These are phyloP conservation scores for Nephrotoma guestfalica DNA, from an alignment of 2,888 invertebrate genomes.

Conservation along the genomic window DNA sequence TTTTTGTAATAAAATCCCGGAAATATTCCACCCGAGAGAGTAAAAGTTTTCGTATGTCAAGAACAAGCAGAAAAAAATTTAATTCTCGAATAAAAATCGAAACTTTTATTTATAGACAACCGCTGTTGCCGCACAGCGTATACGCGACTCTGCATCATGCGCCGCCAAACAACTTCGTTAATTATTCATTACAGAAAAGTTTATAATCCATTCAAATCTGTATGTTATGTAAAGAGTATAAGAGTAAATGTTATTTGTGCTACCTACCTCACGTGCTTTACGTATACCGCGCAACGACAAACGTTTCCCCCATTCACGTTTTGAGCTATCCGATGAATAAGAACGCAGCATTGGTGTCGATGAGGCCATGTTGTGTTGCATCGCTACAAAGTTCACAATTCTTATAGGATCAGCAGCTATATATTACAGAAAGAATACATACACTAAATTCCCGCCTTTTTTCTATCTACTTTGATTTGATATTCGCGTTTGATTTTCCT, in stretches of 20 bases:
- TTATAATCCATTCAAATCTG: neutral
- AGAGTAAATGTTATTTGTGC: neutral
- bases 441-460: neutral
- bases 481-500: neutral
- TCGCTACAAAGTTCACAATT: neutral
- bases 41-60: neutral
- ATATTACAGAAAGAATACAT: neutral
- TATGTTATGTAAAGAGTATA: neutral
- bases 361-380: slow-evolving; percentile 4
- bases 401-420: no score
- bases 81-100: neutral
- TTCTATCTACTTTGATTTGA: neutral
- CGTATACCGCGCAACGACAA: slow-evolving; percentile 57
- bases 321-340: slow-evolving; percentile 48
- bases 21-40: neutral
- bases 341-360: slow-evolving; percentile 46
- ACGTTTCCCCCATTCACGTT: slow-evolving; percentile 58
- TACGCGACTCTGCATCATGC: neutral
- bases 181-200: neutral
- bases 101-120: neutral
- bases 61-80: neutral
- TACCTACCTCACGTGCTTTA: slow-evolving; percentile 41
- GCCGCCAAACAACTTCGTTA: neutral
- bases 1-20: neutral
- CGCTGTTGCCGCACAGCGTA: neutral